Evolutionary conservation across 2,888 invertebrate species (phyloP).

Genomic region (Globia sparganii): DNA sequence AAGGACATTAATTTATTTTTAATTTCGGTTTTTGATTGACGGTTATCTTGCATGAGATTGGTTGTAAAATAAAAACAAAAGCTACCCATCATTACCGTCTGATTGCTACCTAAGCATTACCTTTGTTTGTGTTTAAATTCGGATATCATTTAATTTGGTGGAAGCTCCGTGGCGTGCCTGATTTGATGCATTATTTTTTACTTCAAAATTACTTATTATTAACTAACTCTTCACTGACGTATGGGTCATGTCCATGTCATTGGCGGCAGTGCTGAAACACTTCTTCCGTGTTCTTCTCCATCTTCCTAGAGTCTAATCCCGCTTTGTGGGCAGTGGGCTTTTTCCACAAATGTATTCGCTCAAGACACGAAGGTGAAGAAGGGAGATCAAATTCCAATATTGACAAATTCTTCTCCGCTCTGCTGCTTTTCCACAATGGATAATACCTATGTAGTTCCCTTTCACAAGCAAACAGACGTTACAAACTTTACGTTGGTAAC

Average conservation of each 20-base stretch:
- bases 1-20: constrained; percentile 20
- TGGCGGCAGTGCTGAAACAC: background rate
- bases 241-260: background rate
- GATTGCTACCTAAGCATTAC: constrained; percentile 35
- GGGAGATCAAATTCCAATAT: background rate
- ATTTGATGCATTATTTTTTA: background rate
- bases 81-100: constrained; percentile 30
- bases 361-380: background rate
- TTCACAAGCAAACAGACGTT: constrained; percentile 46
- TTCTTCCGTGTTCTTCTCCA: background rate
- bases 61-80: constrained; percentile 35
- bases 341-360: background rate
- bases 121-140: constrained; percentile 36
- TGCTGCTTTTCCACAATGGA: background rate
- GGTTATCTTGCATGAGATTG: constrained; percentile 17
- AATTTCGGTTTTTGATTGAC: constrained; percentile 31
- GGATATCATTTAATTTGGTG: constrained; percentile 33
- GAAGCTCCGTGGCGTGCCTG: background rate
- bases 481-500: constrained; percentile 63
- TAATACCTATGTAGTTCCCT: background rate
- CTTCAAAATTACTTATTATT: background rate
- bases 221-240: background rate
- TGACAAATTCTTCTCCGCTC: background rate
- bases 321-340: background rate
- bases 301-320: background rate